Evolutionary conservation across 2,797 vertebrate genomes (phyloP), one percentile per base, ranked within the genome.

Genomic region (Chelon auratus): DNA sequence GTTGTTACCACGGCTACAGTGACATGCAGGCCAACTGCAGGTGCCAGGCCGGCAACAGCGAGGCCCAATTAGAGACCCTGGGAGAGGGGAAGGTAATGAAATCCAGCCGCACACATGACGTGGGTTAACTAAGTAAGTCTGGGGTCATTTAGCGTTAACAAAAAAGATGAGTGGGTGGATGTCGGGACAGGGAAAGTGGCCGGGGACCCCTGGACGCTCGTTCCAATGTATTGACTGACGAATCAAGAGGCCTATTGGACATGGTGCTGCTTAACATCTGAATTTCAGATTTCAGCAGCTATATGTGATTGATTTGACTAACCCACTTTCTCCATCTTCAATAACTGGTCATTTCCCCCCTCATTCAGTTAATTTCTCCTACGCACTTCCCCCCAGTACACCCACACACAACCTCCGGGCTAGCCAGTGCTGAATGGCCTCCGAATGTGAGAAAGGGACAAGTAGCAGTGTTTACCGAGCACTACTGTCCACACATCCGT

Each of bases 401-500:
- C 78, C 7, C 30, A 45, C 45, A 56, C 50, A 58, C 74, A 82
- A 65, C 72, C 80, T 86, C 70, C 48, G 15, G 78, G 72, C 76
- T 60, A 56, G 70, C 59, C 45, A 9, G 53, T 50, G 68, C 80
- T 77, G 81, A 82, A 72, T 48, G 82, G 81, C 68, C 78, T 71
- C 72, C 69, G 80, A 91, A 89, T 92, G 89, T 90, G 91, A 93
- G 93, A 95, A 91, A 87, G 80, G 87, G 88, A 91, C 89, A 81
- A 92, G 92, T 86, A 84, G 88, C 84, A 67, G 84, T 93, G 92
- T 94, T 94, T 93, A 91, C 92, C 54, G 87, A 94, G 90, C 84
- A 88, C 89, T 84, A 92, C 89, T 91, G 93, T 93, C 91, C 91
- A 94, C 93, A 95, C 92, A 94, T 94, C 91, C 92, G 89, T 83